phyloP scores from a whole-genome alignment of 2,797 vertebrate species.

The Ibycter americanus region DNA sequence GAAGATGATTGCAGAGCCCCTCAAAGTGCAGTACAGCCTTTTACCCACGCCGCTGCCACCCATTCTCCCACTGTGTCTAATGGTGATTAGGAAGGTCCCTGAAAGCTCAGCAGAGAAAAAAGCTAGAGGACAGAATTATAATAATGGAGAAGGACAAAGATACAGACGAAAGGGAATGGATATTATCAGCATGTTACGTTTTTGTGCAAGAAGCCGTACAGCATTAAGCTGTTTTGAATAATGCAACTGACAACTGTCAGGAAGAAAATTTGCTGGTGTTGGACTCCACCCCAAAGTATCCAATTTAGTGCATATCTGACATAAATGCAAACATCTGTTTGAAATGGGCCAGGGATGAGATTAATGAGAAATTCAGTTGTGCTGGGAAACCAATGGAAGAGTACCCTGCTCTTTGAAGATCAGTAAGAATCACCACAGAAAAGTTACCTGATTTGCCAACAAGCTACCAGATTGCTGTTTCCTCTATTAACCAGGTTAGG shows the following conservation, averaged over 20 bases:
- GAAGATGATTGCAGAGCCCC: slow-evolving; percentile 44
- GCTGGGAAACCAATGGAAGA: background rate
- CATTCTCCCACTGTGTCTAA: background rate
- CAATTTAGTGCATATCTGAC: background rate
- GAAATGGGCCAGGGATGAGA: background rate
- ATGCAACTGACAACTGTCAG: background rate
- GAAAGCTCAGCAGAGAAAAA: slow-evolving; percentile 56
- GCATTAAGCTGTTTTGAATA: slow-evolving; percentile 7
- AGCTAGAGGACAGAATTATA: slow-evolving; percentile 28
- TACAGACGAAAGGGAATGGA: background rate
- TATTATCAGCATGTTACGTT: background rate
- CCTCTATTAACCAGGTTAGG: background rate
- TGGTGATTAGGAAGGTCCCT: slow-evolving; percentile 59
- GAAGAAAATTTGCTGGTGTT: background rate
- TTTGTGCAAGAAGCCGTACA: background rate
- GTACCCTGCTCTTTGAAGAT: background rate
- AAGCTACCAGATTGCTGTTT: background rate
- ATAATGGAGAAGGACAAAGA: slow-evolving; percentile 35
- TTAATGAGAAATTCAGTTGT: background rate
- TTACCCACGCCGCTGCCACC: background rate
- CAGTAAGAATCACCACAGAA: background rate
- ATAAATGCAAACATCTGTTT: background rate
- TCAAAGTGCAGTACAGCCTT: slow-evolving; percentile 25
- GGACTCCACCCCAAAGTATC: background rate
- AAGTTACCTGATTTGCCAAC: background rate